Percentiles rank a stretch among this genome's conserved stretches.
Conservation (phyloP, 2,888 invertebrate species). For the Barypeithes pellucidus region DNA sequence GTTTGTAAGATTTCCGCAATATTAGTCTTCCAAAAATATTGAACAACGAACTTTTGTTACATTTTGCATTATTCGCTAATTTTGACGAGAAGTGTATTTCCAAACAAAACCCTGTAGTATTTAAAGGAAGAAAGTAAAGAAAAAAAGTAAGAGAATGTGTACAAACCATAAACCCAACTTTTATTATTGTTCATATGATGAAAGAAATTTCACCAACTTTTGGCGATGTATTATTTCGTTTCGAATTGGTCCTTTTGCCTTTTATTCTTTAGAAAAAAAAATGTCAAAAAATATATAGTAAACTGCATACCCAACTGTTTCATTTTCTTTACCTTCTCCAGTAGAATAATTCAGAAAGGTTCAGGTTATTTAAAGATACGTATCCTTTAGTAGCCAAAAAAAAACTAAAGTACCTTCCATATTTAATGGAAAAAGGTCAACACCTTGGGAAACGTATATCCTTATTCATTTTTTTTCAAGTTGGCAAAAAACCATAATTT, state of each 20-base stretch:
- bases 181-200: too few relatives aligned
- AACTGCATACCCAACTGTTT: background rate
- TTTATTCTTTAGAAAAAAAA: background rate
- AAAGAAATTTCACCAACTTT: too few relatives aligned
- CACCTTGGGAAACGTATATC: background rate
- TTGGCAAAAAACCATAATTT: background rate
- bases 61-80: too few relatives aligned
- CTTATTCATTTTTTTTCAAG: background rate
- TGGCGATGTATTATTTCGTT: too few relatives aligned
- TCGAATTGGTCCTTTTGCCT: background rate
- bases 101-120: too few relatives aligned
- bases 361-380: background rate
- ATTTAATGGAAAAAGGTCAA: background rate
- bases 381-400: background rate
- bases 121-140: too few relatives aligned
- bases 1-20: too few relatives aligned
- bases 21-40: too few relatives aligned
- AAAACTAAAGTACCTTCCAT: background rate
- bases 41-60: too few relatives aligned
- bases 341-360: constrained; percentile 1
- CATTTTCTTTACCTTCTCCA: background rate
- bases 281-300: background rate
- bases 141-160: too few relatives aligned
- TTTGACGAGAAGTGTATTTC: too few relatives aligned
- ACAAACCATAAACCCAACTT: too few relatives aligned